Evolutionary conservation across 2,113 vertebrate species (phyloP), one percentile per base, ranked within the genome.

Genomic region (Myiozetetes cayanensis): DNA sequence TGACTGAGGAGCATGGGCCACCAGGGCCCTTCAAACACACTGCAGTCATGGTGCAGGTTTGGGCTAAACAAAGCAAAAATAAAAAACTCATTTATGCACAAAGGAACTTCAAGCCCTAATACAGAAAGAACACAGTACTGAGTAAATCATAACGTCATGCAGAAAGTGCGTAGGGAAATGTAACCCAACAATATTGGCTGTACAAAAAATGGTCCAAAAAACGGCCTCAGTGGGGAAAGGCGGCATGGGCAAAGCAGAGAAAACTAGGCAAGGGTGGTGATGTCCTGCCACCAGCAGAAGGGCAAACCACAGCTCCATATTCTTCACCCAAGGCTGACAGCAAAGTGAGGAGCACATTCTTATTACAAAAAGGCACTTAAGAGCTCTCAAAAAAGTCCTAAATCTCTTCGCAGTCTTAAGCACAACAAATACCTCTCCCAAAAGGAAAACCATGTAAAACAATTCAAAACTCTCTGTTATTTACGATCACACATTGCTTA

Each of bases 151-250:
- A 73, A 31, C 2, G 18, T 16, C 2, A 0, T 21, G 28, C 65
- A 56, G 58, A 39, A 90, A 53, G 15, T 0, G 3, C 0, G 0
- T 4, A 59, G 12, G 31, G 12, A 81, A 68, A 78, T 62, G 17
- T 46, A 83, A 73, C 24, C 9, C 63, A 65, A 71, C 31, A 22
- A 44, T 35, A 41, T 14, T 50, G n/a, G 31, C 43, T 33, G 28
- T 72, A 67, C 28, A 68, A 24, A 44, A 52, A 52, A 52, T 50
- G 9, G 22, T 30, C 58, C 14, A 62, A 41, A 18, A 78, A 46
- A 56, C 2, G 28, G 52, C 12, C 31, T 44, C 17, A 49, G 67
- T 23, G 11, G 27, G 15, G 15, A 14, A 74, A 83, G 10, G 71
- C 18, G 63, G 55, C 47, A 41, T 6, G 6, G 6, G 25, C 25